Evolutionary conservation across 2,888 invertebrate species (phyloP).

Genomic region (Timema cristinae): DNA sequence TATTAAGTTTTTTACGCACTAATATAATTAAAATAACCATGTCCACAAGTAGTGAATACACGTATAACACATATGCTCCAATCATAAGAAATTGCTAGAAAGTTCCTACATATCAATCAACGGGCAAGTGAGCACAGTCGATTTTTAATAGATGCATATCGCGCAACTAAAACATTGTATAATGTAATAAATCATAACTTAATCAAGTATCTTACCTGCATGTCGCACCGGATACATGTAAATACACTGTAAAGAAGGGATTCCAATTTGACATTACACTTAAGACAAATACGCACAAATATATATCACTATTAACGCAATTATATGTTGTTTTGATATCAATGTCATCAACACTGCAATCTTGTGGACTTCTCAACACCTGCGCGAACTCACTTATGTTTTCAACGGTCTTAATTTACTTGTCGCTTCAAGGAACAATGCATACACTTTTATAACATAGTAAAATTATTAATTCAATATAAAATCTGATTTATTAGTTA

Average conservation of each 20-base stretch:
- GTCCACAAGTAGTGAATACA: no score
- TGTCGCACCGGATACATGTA: slow-evolving; percentile 45
- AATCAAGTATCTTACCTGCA: slow-evolving; percentile 44
- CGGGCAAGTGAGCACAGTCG: no score
- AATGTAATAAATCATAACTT: no score
- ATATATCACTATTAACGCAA: slow-evolving; percentile 32
- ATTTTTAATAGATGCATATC: no score
- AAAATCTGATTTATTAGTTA: neutral
- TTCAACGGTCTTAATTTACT: slow-evolving; percentile 25
- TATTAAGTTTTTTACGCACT: no score
- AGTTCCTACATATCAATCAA: no score
- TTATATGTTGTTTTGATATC: slow-evolving; percentile 34
- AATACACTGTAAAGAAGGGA: slow-evolving; percentile 37
- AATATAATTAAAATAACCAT: no score
- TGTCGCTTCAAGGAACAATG: slow-evolving; percentile 23
- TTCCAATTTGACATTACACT: slow-evolving; percentile 48
- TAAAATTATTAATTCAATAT: slow-evolving; percentile 24
- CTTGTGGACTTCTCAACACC: slow-evolving; percentile 42
- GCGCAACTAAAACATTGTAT: no score
- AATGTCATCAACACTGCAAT: slow-evolving; percentile 39
- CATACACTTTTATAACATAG: slow-evolving; percentile 23
- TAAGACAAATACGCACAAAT: slow-evolving; percentile 29
- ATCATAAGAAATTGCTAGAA: no score
- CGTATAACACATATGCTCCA: no score
- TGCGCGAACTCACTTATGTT: slow-evolving; percentile 38